Evolutionary conservation across 1,140 invertebrate genomes (phyloP).

Genomic region (Lanistes nyassanus): DNA sequence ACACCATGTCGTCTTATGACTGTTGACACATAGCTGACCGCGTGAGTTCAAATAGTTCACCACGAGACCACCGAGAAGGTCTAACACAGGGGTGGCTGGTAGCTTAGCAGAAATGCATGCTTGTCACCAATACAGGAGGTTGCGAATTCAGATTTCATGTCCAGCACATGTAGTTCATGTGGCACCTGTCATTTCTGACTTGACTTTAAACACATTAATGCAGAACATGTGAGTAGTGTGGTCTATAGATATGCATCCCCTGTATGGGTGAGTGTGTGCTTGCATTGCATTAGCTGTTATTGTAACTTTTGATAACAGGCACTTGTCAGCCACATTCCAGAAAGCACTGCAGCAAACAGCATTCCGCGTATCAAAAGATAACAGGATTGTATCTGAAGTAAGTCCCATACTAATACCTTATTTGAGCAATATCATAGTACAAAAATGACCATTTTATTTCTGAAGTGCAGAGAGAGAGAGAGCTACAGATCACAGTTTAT

Average conservation of each 20-base stretch:
- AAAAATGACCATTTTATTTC: neutral
- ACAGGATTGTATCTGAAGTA: conserved; percentile 66
- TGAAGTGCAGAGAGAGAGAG: neutral
- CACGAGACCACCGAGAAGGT: no score
- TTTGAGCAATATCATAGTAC: neutral
- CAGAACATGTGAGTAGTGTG: neutral
- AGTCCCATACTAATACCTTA: conserved; percentile 1
- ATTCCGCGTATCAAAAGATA: conserved; percentile 62
- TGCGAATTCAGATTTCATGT: no score
- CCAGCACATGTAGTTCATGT: no score
- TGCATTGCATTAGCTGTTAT: conserved; percentile 12
- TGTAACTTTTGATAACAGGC: conserved; percentile 36
- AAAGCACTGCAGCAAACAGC: conserved; percentile 65
- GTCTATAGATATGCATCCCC: neutral
- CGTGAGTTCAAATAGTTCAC: no score
- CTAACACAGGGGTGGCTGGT: no score
- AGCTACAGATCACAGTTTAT: neutral
- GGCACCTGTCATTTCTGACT: no score
- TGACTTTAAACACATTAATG: no score
- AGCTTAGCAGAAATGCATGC: no score
- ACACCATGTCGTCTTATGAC: no score
- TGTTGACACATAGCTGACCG: no score
- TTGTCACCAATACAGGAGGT: no score
- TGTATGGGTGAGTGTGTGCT: neutral
- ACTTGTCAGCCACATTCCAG: conserved; percentile 70